phyloP scores from a whole-genome alignment of 1,140 invertebrate species.

The Andrena cerasifolii region DNA sequence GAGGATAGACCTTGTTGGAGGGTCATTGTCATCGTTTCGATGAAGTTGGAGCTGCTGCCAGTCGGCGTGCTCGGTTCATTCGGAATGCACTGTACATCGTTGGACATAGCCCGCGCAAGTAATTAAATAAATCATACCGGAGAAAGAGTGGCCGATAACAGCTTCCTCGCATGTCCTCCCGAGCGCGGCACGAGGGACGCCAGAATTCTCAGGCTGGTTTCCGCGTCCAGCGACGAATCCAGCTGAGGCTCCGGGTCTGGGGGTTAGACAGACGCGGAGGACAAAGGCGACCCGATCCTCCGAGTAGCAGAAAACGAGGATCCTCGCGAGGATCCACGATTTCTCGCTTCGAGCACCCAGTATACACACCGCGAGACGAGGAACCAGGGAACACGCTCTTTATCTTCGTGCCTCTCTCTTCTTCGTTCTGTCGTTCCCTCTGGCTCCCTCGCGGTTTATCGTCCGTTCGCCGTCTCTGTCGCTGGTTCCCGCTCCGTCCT shows the following conservation, averaged over 20 bases:
- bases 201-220: conserved; percentile 25
- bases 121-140: too few species aligned
- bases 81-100: too few species aligned
- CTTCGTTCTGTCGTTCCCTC: conserved; percentile 15
- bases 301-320: conserved; percentile 58
- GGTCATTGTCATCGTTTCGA: too few species aligned
- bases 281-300: conserved; percentile 53
- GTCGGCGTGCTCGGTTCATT: too few species aligned
- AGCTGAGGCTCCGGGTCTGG: background rate
- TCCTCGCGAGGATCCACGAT: conserved; percentile 52
- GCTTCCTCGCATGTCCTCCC: background rate
- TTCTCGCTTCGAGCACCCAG: conserved; percentile 71
- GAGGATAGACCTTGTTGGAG: too few species aligned
- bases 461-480: conserved; percentile 30
- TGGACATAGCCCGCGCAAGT: too few species aligned
- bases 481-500: conserved; percentile 24
- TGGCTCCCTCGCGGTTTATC: conserved; percentile 45
- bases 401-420: conserved; percentile 41
- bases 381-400: conserved; percentile 62
- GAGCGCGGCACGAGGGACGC: background rate
- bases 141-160: background rate
- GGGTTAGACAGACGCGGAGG: conserved; percentile 8
- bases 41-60: too few species aligned
- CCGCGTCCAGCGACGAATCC: conserved; percentile 18
- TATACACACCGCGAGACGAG: conserved; percentile 70